Percentiles rank a stretch among this genome's conserved stretches.
Conservation (phyloP, 2,888 invertebrate species). For the Slavum lentiscoides region DNA sequence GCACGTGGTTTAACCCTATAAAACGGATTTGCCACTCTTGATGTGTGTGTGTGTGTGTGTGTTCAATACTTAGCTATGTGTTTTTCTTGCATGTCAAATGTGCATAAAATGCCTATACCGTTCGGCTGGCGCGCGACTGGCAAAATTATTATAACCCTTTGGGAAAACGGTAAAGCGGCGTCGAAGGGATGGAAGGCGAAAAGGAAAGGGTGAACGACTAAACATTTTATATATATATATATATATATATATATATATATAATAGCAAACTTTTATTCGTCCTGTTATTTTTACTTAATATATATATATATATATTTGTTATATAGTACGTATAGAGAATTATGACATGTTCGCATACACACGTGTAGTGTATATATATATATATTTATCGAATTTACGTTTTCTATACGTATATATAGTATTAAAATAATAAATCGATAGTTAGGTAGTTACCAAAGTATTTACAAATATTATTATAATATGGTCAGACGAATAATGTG, state of each 20-base stretch:
- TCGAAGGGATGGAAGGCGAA: neutral
- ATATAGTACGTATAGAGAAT: neutral
- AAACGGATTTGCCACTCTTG: conserved; percentile 39
- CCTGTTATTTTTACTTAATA: conserved; percentile 6
- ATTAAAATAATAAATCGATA: conserved; percentile 38
- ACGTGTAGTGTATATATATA: neutral
- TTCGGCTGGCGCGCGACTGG: conserved; percentile 15
- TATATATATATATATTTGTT: neutral
- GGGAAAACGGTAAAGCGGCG: conserved; percentile 2
- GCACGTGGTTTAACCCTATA: conserved; percentile 13
- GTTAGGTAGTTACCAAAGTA: neutral
- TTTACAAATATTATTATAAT: neutral
- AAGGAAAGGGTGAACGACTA: conserved; percentile 1
- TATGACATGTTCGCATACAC: neutral
- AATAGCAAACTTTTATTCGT: conserved; percentile 17
- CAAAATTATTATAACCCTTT: conserved; percentile 40
- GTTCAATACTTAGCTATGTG: conserved; percentile 33
- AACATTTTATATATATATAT: conserved; percentile 9
- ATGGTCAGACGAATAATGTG: neutral
- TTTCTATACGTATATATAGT: too few relatives aligned
- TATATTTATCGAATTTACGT: conserved; percentile 10
- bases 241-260: neutral
- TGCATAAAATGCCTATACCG: conserved; percentile 39
- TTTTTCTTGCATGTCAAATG: conserved; percentile 44
- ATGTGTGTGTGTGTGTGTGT: neutral